Percentiles rank a stretch among this genome's conserved stretches.
Evolutionary conservation across 2,797 vertebrate genomes (phyloP).

Genomic region (Urosaurus nigricauda): DNA sequence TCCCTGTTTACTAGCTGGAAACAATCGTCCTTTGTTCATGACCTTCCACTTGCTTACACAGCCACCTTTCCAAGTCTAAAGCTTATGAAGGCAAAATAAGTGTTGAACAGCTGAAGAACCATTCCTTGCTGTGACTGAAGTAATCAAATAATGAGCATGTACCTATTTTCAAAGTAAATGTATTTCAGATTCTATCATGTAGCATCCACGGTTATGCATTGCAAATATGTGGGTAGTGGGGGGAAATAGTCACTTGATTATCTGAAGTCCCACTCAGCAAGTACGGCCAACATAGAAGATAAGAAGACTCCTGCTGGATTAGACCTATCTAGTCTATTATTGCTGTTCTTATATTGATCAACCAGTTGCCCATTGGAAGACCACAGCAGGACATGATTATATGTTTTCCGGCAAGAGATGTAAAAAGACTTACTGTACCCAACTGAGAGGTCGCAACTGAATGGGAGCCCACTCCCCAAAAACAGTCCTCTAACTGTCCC

Average conservation of each 20-base stretch:
- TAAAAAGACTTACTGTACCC: too few relatives aligned
- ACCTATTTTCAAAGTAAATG: background rate
- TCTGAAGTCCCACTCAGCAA: background rate
- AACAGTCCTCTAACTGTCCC: too few relatives aligned
- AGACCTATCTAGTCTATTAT: too few relatives aligned
- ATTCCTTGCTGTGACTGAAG: background rate
- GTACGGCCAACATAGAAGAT: too few relatives aligned
- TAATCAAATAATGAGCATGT: background rate
- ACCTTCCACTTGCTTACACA: conserved; percentile 32
- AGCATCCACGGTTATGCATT: background rate
- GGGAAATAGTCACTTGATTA: background rate
- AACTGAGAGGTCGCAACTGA: too few relatives aligned
- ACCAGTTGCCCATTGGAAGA: too few relatives aligned
- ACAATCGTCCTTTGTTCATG: conserved; percentile 43
- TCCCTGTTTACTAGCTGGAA: conserved; percentile 37
- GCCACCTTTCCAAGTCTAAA: conserved; percentile 41
- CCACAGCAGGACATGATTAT: too few relatives aligned
- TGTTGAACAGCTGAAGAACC: background rate
- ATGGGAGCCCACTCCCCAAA: too few relatives aligned
- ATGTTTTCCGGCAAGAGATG: too few relatives aligned
- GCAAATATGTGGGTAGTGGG: background rate
- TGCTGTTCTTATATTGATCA: too few relatives aligned
- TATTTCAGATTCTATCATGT: background rate
- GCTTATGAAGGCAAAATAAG: background rate
- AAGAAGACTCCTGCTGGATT: too few relatives aligned